Evolutionary conservation across 2,113 vertebrate species (phyloP).

Genomic region (Chaetura pelagica): DNA sequence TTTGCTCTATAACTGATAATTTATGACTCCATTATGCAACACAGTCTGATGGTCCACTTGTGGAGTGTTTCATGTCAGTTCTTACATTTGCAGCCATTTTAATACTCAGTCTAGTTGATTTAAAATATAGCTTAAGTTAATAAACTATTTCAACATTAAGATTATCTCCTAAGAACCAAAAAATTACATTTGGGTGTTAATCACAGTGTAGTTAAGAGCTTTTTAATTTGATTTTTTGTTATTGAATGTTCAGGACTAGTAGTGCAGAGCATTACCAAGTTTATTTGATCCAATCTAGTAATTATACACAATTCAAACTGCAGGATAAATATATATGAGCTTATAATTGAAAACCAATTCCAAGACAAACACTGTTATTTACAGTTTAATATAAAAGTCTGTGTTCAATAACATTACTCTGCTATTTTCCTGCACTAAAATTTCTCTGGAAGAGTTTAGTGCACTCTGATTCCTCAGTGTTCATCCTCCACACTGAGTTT

Average conservation of each 20-base stretch:
- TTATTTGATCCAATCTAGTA: not conserved
- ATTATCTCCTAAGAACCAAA: not conserved
- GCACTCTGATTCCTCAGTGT: not conserved
- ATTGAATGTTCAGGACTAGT: not conserved
- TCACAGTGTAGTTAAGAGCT: not conserved
- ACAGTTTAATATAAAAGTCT: conserved; percentile 15
- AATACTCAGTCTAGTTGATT: not conserved
- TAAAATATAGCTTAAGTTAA: not conserved
- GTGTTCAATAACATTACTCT: not conserved
- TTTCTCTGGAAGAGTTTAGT: conserved; percentile 23
- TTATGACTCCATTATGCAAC: not conserved
- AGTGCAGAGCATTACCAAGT: not conserved
- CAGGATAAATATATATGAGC: not conserved
- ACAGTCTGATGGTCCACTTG: not conserved
- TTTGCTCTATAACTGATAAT: not conserved
- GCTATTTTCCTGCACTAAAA: not conserved
- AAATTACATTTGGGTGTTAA: not conserved
- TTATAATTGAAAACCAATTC: conserved; percentile 30
- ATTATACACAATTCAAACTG: not conserved
- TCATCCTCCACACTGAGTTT: not conserved
- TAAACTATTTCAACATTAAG: not conserved
- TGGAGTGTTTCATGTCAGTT: not conserved
- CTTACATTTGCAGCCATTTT: not conserved
- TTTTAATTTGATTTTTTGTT: not conserved
- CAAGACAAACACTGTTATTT: conserved; percentile 39